phyloP scores from a whole-genome alignment of 2,888 invertebrate species.

The Antitype chi region DNA sequence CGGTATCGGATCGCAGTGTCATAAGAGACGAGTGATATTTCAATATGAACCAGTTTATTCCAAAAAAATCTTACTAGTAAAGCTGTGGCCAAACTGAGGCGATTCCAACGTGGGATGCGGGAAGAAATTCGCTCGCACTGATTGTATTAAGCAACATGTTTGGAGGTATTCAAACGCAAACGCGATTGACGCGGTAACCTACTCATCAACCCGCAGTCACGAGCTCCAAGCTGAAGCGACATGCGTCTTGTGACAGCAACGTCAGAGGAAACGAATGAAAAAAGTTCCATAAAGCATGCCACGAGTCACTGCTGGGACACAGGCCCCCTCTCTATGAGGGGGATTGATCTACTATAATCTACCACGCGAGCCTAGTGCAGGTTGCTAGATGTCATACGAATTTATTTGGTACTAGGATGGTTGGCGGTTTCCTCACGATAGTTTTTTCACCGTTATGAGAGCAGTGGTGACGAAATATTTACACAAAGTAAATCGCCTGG shows the following conservation, averaged over 20 bases:
- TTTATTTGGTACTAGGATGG: too few relatives aligned
- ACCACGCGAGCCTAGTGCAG: too few relatives aligned
- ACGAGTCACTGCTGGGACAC: neutral
- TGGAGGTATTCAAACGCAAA: neutral
- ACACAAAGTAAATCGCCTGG: too few relatives aligned
- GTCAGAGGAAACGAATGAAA: neutral
- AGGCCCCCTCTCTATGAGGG: too few relatives aligned
- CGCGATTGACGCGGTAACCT: neutral
- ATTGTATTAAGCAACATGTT: neutral
- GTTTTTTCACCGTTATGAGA: too few relatives aligned
- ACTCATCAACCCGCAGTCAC: neutral
- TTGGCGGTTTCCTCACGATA: too few relatives aligned
- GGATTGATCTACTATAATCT: too few relatives aligned
- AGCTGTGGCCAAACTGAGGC: neutral
- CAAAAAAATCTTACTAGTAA: neutral
- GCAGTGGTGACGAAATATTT: too few relatives aligned
- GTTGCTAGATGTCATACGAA: too few relatives aligned
- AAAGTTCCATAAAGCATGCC: neutral
- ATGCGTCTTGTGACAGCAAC: neutral
- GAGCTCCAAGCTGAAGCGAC: neutral
- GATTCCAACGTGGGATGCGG: too few relatives aligned
- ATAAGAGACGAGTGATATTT: conserved; percentile 36
- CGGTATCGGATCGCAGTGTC: conserved; percentile 36
- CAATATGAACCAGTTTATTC: conserved; percentile 2
- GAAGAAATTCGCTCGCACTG: too few relatives aligned